A percentile compares a stretch with the other conserved stretches of the same genome.
Conservation (phyloP, 2,797 vertebrate genomes). For the Scolopax rusticola region DNA sequence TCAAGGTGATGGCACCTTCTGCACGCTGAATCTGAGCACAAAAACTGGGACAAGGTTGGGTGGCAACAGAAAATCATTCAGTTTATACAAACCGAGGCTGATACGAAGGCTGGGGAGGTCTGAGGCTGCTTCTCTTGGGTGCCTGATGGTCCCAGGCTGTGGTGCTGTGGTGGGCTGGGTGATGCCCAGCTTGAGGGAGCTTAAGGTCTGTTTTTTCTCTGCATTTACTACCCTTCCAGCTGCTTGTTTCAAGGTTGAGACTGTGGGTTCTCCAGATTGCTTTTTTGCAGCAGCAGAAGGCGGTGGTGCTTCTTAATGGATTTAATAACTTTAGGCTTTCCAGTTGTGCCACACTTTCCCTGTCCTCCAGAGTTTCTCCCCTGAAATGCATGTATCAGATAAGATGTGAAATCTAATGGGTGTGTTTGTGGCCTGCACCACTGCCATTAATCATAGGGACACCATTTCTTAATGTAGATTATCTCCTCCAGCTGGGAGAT, state of each 20-base stretch:
- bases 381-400: not conserved
- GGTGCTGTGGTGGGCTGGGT: not conserved
- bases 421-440: conserved; percentile 11
- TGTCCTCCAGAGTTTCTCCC: not conserved
- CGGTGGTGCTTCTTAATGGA: not conserved
- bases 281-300: not conserved
- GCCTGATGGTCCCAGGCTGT: not conserved
- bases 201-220: not conserved
- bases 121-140: not conserved
- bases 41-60: too few relatives aligned
- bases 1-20: not conserved
- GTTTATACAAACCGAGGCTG: too few relatives aligned
- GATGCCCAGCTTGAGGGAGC: too few relatives aligned
- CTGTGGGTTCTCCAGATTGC: not conserved
- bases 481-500: conserved; percentile 40
- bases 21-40: not conserved
- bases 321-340: not conserved
- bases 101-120: not conserved
- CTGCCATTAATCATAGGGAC: conserved; percentile 38
- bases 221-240: not conserved
- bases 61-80: not conserved
- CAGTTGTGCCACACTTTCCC: not conserved
- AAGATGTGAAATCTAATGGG: not conserved
- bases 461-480: not conserved
- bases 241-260: not conserved